Base-by-base conservation (phyloP, 1,140 invertebrate species). In the Steinernema khuongi region DNA sequence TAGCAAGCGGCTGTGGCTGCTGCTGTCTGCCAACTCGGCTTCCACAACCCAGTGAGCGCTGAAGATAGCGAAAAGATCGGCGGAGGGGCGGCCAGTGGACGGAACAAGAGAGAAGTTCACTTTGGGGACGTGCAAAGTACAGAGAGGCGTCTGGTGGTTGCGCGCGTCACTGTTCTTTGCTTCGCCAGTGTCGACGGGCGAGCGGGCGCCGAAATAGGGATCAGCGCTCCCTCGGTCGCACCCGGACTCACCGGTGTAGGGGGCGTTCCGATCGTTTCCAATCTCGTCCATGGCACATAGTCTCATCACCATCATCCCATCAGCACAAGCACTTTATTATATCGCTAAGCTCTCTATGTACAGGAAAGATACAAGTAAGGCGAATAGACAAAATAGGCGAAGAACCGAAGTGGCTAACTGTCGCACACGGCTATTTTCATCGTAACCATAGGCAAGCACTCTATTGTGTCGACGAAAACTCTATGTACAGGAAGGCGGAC, bases 121-220 rank as follows among this genome's bases (percentile, higher is more conserved):
- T 17, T 60, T 60, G 19, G 50, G 2, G 50, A 60, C 50, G 50
- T 60, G 50, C 50, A 60, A 60, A 60, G 50, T 60, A 60, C 50
- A 60, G 50, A n/a, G 50, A 60, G 26, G 11, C 19, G 50, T 60
- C 50, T 60, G 50, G 50, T n/a, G 22, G 19, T 4, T 22, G 36
- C 7, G 36, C 19, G 50, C 50, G 50, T 17, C 50, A 4, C 26
- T 26, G 50, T 60, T 60, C 50, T 60, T 60, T 60, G 50, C 11
- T 60, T 60, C 19, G 19, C 26, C 50, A 26, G 50, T 11, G 50
- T 17, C 7, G 50, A 22, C 14, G 26, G 19, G 2, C 7, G 50
- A 14, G 11, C 4, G 7, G 50, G 50, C 7, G 50, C 14, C 50
- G 4, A 60, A 60, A 7, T 7, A 60, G n/a, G n/a, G n/a, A n/a